Evolutionary conservation across 2,888 invertebrate genomes (phyloP).

Genomic region (Eustalomyia histrio): DNA sequence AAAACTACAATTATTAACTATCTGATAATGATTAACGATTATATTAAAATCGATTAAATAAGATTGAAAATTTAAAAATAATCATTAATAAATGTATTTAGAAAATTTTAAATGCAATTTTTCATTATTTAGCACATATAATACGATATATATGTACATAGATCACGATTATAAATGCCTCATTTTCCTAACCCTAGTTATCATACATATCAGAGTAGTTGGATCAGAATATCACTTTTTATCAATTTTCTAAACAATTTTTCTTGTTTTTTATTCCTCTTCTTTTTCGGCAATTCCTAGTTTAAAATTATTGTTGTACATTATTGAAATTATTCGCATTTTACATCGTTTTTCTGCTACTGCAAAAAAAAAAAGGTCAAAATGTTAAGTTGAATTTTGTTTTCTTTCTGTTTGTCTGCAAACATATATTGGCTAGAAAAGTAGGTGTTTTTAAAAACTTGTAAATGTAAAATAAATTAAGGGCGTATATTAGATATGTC

Average conservation of each 20-base stretch:
- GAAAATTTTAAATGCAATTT: too few species aligned
- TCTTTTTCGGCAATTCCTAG: slow-evolving; percentile 10
- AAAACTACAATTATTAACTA: too few species aligned
- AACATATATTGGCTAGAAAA: neutral
- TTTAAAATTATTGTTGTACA: slow-evolving; percentile 30
- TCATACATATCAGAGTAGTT: neutral
- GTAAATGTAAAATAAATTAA: slow-evolving; percentile 58
- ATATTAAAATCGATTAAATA: too few species aligned
- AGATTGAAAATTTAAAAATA: too few species aligned
- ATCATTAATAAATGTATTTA: too few species aligned
- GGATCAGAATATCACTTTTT: neutral
- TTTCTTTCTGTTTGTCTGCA: neutral
- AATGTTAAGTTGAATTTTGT: slow-evolving; percentile 35
- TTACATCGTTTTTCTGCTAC: neutral
- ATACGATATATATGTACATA: too few species aligned
- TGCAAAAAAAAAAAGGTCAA: slow-evolving; percentile 50
- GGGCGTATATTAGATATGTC: slow-evolving; percentile 64
- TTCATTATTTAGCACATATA: too few species aligned
- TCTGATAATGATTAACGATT: too few species aligned
- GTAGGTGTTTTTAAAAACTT: slow-evolving; percentile 42
- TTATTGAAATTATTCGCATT: slow-evolving; percentile 34
- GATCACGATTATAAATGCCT: too few species aligned
- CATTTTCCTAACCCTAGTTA: too few species aligned
- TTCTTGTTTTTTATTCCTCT: slow-evolving; percentile 8
- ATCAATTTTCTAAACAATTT: neutral